These are phyloP conservation scores for Tetraodon nigroviridis DNA, from an alignment of 2,113 vertebrate species.

Conservation along the genomic window DNA sequence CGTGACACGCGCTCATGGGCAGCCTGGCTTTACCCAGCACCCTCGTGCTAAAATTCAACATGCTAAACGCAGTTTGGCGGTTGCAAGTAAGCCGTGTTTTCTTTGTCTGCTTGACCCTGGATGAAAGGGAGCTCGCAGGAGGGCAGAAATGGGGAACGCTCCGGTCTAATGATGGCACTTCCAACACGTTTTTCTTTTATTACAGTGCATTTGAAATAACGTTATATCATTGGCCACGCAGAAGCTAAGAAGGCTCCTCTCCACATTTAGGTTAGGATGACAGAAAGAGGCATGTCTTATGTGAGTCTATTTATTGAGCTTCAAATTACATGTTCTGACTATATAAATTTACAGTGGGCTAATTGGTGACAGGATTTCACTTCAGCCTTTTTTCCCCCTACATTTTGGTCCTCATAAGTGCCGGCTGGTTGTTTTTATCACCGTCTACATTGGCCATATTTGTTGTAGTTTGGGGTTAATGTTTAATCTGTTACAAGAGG, in stretches of 20 bases:
- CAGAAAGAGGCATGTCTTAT: not conserved
- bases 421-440: not conserved
- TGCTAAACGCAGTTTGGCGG: conserved; percentile 27
- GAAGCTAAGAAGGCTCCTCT: conserved; percentile 2
- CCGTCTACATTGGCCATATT: conserved; percentile 1
- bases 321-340: conserved; percentile 9
- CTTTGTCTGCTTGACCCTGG: conserved; percentile 14
- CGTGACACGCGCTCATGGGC: conserved; percentile 49
- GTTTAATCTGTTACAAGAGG: conserved; percentile 13
- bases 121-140: conserved; percentile 21
- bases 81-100: conserved; percentile 37
- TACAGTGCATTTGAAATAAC: conserved; percentile 1
- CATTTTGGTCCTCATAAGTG: not conserved
- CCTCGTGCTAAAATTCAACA: conserved; percentile 35
- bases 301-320: not conserved
- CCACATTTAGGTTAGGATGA: not conserved
- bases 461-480: conserved; percentile 24
- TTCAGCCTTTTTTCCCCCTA: not conserved
- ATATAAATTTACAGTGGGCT: not conserved
- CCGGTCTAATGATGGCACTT: conserved; percentile 18
- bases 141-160: conserved; percentile 25
- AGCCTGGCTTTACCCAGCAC: conserved; percentile 33
- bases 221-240: not conserved
- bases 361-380: not conserved
- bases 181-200: conserved; percentile 11